Percentiles rank a stretch among this genome's conserved stretches.
Conservation (phyloP, 2,888 invertebrate genomes). For the Philaethria dido region DNA sequence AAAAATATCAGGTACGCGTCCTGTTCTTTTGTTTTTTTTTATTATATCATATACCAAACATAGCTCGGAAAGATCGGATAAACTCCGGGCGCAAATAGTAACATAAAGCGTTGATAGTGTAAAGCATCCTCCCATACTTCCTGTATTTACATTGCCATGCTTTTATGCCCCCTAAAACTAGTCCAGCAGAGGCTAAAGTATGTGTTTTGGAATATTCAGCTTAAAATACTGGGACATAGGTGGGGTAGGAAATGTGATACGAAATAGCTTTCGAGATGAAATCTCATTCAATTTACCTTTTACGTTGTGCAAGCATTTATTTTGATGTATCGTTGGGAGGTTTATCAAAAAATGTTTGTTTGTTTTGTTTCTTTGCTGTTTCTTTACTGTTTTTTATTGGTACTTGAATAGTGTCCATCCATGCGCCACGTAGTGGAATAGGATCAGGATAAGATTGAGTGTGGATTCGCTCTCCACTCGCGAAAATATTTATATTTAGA, state of each 20-base stretch:
- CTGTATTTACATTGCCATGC: conserved; percentile 14
- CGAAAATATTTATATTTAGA: too few relatives aligned
- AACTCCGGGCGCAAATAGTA: conserved; percentile 1
- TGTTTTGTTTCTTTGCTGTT: not conserved
- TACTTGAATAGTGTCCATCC: too few relatives aligned
- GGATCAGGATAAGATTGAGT: too few relatives aligned
- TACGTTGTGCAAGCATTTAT: conserved; percentile 21
- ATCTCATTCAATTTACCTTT: conserved; percentile 43
- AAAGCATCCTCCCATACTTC: conserved; percentile 1
- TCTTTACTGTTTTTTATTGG: not conserved
- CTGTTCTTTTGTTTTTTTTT: not conserved
- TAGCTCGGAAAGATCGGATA: not conserved
- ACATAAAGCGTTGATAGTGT: conserved; percentile 14
- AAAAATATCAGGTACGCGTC: not conserved
- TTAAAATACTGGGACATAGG: not conserved
- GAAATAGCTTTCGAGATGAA: conserved; percentile 54
- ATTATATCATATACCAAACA: not conserved
- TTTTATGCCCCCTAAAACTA: conserved; percentile 6
- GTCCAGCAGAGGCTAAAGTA: not conserved
- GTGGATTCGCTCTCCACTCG: too few relatives aligned
- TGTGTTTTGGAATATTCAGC: not conserved
- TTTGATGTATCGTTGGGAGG: not conserved
- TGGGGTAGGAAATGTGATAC: conserved; percentile 49
- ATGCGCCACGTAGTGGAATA: too few relatives aligned
- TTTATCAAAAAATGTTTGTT: not conserved